phyloP scores from a whole-genome alignment of 1,140 invertebrate genomes.

The Cheumatopsyche charites region DNA sequence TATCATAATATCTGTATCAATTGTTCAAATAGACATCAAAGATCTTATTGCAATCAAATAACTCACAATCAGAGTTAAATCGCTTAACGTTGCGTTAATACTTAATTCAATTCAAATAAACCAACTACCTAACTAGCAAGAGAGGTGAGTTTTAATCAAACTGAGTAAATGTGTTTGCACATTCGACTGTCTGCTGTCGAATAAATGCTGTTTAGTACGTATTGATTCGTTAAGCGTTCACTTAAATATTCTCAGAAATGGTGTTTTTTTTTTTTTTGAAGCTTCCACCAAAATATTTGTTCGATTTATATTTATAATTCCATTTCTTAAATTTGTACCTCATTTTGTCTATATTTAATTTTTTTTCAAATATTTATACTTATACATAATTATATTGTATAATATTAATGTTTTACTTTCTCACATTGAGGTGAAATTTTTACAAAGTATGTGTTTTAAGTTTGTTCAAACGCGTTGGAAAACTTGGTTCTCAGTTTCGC shows the following conservation, averaged over 20 bases:
- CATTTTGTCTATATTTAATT: too few species aligned
- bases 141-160: conserved; percentile 18
- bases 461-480: too few species aligned
- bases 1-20: too few species aligned
- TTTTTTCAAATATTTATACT: too few species aligned
- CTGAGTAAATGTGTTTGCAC: neutral
- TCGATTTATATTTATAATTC: neutral
- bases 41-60: neutral
- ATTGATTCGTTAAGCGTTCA: neutral
- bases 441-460: too few species aligned
- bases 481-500: too few species aligned
- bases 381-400: too few species aligned
- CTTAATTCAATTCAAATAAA: conserved; percentile 8
- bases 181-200: neutral
- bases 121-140: neutral
- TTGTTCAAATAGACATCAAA: too few species aligned
- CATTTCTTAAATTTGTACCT: too few species aligned
- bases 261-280: neutral
- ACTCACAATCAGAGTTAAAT: neutral
- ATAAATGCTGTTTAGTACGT: neutral
- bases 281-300: neutral
- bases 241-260: neutral
- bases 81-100: conserved; percentile 14
- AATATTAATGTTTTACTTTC: too few species aligned
- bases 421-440: too few species aligned